phyloP scores from a whole-genome alignment of 2,113 vertebrate genomes.

The Montifringilla adamsi region DNA sequence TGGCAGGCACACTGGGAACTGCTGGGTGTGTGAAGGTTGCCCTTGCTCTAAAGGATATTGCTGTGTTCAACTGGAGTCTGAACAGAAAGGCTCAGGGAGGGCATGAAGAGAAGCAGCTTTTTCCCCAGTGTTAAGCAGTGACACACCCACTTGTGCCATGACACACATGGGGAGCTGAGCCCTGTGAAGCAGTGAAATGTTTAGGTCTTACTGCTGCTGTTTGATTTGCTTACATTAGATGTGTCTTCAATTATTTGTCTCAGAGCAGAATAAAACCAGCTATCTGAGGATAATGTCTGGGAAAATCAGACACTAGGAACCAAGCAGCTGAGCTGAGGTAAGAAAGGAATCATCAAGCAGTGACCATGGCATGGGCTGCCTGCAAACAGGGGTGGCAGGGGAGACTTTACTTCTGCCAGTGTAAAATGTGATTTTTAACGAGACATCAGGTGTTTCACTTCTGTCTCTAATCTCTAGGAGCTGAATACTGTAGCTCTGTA shows the following conservation, averaged over 20 bases:
- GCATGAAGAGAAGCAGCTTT: neutral
- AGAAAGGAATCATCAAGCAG: neutral
- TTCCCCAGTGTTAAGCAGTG: neutral
- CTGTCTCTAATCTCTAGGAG: neutral
- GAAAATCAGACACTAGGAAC: neutral
- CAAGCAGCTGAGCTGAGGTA: neutral
- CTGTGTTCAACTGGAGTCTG: neutral
- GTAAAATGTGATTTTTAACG: neutral
- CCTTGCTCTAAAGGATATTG: neutral
- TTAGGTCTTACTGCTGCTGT: neutral
- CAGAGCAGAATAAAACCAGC: neutral
- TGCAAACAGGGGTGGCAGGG: neutral
- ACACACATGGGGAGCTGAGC: neutral
- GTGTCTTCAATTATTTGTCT: neutral
- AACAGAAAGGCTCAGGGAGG: neutral
- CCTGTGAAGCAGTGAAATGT: neutral
- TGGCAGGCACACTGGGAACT: neutral
- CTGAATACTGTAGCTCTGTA: neutral
- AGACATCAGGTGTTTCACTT: neutral
- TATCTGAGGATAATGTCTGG: neutral
- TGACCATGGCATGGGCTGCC: fast-evolving
- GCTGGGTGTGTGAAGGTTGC: neutral
- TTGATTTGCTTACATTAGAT: neutral
- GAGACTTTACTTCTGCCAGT: neutral
- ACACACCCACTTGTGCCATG: neutral